phyloP scores from a whole-genome alignment of 2,888 invertebrate genomes.

The Noctua comes region DNA sequence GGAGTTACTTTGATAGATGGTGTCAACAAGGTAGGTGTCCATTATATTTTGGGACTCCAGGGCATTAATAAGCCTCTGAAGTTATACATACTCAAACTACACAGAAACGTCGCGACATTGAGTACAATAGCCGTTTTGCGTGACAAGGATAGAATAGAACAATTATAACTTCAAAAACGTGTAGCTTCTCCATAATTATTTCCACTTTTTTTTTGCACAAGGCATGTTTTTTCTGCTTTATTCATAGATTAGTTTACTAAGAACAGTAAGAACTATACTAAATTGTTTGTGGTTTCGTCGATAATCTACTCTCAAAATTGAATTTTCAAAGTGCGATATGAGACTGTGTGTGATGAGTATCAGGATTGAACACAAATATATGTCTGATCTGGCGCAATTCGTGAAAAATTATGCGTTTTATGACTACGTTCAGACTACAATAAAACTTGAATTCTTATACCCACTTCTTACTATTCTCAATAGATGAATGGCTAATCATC shows the following conservation, averaged over 20 bases:
- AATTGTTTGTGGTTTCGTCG: not conserved
- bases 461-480: not conserved
- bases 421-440: not conserved
- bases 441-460: not conserved
- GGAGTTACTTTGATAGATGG: not conserved
- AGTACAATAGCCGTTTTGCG: not conserved
- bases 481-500: not conserved
- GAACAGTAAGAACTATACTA: not conserved
- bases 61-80: not conserved
- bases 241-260: not conserved
- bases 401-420: not conserved
- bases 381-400: not conserved
- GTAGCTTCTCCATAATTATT: conserved; percentile 26
- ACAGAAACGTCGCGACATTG: not conserved
- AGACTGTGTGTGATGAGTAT: not conserved
- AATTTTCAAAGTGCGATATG: not conserved
- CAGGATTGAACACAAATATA: not conserved
- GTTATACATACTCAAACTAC: not conserved
- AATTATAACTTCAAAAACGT: not conserved
- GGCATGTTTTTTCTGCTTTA: not conserved
- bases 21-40: not conserved
- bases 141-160: not conserved
- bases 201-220: not conserved
- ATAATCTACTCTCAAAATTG: not conserved
- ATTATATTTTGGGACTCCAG: not conserved